Percentiles rank a stretch among this genome's conserved stretches.
Evolutionary conservation across 1,140 invertebrate genomes (phyloP).

Genomic region (Cryptotermes secundus): DNA sequence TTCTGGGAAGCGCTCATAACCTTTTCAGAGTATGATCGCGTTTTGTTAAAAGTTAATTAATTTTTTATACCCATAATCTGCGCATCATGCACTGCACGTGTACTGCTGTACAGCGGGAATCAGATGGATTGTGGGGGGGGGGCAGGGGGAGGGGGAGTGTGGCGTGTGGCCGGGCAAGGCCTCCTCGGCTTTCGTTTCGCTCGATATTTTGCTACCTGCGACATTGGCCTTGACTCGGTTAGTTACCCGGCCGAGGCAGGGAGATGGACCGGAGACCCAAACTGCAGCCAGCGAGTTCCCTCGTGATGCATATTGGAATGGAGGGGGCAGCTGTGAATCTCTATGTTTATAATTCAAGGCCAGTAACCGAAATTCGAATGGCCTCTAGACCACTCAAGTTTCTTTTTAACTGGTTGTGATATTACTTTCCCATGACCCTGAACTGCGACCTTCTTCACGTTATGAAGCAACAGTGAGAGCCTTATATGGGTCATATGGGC

Average conservation of each 20-base stretch:
- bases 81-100: no score
- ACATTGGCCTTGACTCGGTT: slow-evolving; percentile 17
- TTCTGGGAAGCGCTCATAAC: no score
- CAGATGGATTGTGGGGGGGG: background rate
- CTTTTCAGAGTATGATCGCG: no score
- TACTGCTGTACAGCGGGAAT: background rate
- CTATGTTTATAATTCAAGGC: background rate
- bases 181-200: background rate
- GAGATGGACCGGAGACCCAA: no score
- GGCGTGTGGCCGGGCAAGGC: background rate
- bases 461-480: background rate
- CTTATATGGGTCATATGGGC: background rate
- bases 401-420: background rate
- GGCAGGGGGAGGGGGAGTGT: background rate
- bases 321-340: no score
- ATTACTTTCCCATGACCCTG: background rate
- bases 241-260: background rate
- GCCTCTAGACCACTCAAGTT: background rate
- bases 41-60: no score
- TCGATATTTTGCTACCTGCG: slow-evolving; percentile 15
- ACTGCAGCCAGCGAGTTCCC: no score
- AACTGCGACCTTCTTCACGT: background rate
- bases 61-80: no score
- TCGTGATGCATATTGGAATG: no score
- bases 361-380: background rate